Evolutionary conservation across 2,888 invertebrate species (phyloP).

Genomic region (Periphyllus acericola): DNA sequence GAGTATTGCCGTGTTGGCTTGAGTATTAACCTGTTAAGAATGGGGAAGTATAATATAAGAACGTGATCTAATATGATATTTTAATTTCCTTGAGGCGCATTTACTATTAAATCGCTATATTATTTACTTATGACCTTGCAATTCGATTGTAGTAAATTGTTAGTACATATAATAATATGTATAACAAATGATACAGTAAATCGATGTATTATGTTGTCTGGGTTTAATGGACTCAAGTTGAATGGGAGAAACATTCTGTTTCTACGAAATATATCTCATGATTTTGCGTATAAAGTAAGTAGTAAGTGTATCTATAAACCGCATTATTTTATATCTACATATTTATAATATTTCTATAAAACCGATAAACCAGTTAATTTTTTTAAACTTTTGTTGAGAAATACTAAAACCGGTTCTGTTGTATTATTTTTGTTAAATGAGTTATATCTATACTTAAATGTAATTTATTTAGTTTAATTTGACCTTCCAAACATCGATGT

Average conservation of each 20-base stretch:
- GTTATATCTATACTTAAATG: neutral
- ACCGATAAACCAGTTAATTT: neutral
- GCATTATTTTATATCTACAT: neutral
- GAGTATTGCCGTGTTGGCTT: neutral
- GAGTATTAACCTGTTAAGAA: neutral
- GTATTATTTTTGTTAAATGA: neutral
- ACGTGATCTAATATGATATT: neutral
- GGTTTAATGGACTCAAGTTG: neutral
- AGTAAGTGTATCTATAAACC: neutral
- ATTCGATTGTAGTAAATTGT: neutral
- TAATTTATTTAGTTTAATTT: neutral
- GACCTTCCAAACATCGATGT: neutral
- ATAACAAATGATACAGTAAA: neutral
- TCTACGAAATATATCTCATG: neutral
- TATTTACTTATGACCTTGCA: neutral
- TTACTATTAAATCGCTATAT: neutral
- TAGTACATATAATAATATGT: neutral
- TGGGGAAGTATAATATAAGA: neutral
- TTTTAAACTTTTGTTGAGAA: neutral
- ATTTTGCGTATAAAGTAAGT: neutral
- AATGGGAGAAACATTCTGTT: neutral
- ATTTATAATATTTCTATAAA: neutral
- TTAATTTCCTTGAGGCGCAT: neutral
- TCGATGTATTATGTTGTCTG: neutral
- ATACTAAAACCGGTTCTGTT: neutral